Evolutionary conservation across 2,113 vertebrate species (phyloP).

Genomic region (Amblyornis subalaris): DNA sequence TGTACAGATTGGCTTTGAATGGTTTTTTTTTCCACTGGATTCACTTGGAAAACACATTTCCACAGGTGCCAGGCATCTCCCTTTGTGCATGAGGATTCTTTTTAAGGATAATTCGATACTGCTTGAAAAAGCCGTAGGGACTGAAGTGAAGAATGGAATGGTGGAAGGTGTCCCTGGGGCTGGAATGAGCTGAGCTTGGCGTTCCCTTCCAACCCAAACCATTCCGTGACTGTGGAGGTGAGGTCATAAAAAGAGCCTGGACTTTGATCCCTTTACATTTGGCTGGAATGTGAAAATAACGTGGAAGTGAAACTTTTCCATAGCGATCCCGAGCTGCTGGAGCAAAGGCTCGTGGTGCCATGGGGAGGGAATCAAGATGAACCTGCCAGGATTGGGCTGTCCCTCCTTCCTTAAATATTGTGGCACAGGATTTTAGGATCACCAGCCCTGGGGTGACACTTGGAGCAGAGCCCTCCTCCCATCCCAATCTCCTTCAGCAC

Average conservation of each 20-base stretch:
- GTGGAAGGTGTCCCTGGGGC: neutral
- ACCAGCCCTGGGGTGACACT: fast-evolving
- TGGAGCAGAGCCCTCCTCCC: neutral
- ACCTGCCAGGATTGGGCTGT: neutral
- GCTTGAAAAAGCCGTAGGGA: neutral
- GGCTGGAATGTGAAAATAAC: neutral
- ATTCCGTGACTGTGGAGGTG: neutral
- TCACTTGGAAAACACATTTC: neutral
- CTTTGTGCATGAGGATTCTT: neutral
- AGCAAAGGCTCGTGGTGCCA: neutral
- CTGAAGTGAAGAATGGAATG: neutral
- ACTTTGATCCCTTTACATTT: neutral
- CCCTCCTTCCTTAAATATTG: fast-evolving
- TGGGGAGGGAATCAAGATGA: fast-evolving
- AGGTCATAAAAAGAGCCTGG: neutral
- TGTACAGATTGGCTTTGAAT: neutral
- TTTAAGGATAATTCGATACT: neutral
- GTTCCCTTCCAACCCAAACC: neutral
- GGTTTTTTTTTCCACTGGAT: neutral
- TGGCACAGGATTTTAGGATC: fast-evolving
- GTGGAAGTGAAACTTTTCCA: fast-evolving
- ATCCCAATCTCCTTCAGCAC: fast-evolving
- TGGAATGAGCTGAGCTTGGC: neutral
- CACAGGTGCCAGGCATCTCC: neutral
- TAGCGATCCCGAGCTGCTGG: fast-evolving